Base-by-base conservation (phyloP, 2,888 invertebrate species). In the Hydroisotoma schaefferi region DNA sequence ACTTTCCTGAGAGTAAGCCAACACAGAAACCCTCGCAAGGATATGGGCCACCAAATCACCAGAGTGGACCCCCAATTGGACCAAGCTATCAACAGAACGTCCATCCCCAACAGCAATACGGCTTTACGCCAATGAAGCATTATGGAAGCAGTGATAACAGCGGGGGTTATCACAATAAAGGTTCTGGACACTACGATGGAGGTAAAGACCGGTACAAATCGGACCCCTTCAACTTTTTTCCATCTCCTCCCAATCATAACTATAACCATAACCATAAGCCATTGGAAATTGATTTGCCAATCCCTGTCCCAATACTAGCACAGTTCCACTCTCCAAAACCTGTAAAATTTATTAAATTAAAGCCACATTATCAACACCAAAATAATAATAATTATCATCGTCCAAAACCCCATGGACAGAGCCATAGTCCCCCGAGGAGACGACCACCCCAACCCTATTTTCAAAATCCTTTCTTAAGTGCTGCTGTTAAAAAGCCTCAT, bases 301-400 rank as follows among this genome's bases (percentile, higher is more conserved):
- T 63, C 8, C 59, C 63, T 8, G 46, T 67, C 22, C 67, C 67
- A 47, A 61, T 67, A 0, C 25, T 67, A 8, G 63, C 67, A 2
- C 67, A 67, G 22, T 59, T 67, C 23, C 63, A 63, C 33, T 33
- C 57, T 2, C 33, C 58, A 2, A 44, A 53, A 53, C 58, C 58
- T 46, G 18, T 52, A n/a, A 29, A 52, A 22, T 37, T 52, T 22
- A 37, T 38, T 5, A 52, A 52, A 37, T 18, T 52, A 10, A 29
- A 33, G 38, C 4, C 8, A 26, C n/a, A n/a, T n/a, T n/a, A n/a
- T n/a, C n/a, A n/a, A n/a, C n/a, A n/a, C n/a, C n/a, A n/a, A n/a
- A n/a, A n/a, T n/a, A n/a, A n/a, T n/a, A n/a, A n/a, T n/a, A n/a
- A n/a, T n/a, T n/a, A n/a, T n/a, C n/a, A n/a, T n/a, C n/a, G 40